These are phyloP conservation scores for Ailurus styani DNA, from an alignment of 2,113 vertebrate species.

Conservation along the genomic window DNA sequence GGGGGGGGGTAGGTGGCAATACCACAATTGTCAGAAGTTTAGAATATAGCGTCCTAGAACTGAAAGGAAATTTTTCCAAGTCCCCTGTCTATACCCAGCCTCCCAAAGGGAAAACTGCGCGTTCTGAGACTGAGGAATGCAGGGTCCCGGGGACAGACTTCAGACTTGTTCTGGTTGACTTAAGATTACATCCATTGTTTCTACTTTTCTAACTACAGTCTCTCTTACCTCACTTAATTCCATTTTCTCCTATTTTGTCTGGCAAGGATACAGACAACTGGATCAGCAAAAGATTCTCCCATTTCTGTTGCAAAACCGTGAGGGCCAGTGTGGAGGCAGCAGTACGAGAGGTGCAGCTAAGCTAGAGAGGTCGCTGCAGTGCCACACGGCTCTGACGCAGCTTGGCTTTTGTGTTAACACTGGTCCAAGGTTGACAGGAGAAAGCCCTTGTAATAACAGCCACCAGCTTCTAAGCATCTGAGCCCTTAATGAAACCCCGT, in stretches of 20 bases:
- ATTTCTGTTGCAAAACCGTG: neutral
- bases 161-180: neutral
- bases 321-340: neutral
- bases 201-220: neutral
- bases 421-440: neutral
- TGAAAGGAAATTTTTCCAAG: neutral
- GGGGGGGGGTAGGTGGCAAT: neutral
- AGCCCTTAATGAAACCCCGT: constrained; percentile 50
- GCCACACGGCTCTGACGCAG: neutral
- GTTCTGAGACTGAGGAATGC: neutral
- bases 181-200: neutral
- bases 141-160: too few relatives aligned
- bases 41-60: neutral
- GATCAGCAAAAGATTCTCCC: neutral
- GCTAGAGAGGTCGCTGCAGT: neutral
- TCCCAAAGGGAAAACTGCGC: neutral
- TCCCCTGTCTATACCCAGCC: neutral
- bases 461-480: neutral
- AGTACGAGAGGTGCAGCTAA: too few relatives aligned
- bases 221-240: neutral
- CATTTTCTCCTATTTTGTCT: neutral
- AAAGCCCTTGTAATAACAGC: neutral
- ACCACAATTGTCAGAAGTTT: neutral
- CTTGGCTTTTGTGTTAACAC: neutral
- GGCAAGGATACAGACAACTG: neutral